Evolutionary conservation across 2,888 invertebrate genomes (phyloP), one percentile per base, ranked within the genome.

Genomic region (Homarus gammarus): DNA sequence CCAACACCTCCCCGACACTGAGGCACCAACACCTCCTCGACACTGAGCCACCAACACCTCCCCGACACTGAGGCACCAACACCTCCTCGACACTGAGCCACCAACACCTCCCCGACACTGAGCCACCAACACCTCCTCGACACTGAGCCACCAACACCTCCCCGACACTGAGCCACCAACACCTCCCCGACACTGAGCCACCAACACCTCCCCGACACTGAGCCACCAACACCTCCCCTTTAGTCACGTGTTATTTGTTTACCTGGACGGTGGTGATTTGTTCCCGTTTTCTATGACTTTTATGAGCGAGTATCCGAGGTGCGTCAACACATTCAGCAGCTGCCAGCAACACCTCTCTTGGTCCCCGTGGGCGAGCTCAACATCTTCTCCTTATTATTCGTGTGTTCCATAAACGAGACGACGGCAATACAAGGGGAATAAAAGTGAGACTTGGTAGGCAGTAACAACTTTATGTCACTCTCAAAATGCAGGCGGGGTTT

Each of bases 401-500:
- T 38, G 18, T 81, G 81, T 64, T 68, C 78, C 81, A 73, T 87
- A 87, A 87, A 87, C 72, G 81, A 81, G 79, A 73, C 44, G 49
- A 56, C 33, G 56, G 87, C 87, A 72, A 78, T 72, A 81, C 79
- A 49, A 64, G 73, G 51, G 70, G 56, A 61, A 61, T 82, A 87
- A 82, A 87, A 82, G 81, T 49, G 64, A 3, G 44, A 61, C 40
- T 51, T 64, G 49, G 73, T 64, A 81, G 79, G 87, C 73, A 81
- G 81, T 87, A 73, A 81, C 72, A 81, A 81, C 81, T 87, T 87
- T 87, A 75, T 87, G 87, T 87, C 87, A 87, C 75, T 79, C 31
- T 64, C 75, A 75, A 82, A 82, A 73, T 75, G 82, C 82, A 82
- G 73, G 82, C 75, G 12, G 44, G 31, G 64, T 82, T 87, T 87